Conservation (phyloP, 2,888 invertebrate species). For the Meliscaeva auricollis region DNA sequence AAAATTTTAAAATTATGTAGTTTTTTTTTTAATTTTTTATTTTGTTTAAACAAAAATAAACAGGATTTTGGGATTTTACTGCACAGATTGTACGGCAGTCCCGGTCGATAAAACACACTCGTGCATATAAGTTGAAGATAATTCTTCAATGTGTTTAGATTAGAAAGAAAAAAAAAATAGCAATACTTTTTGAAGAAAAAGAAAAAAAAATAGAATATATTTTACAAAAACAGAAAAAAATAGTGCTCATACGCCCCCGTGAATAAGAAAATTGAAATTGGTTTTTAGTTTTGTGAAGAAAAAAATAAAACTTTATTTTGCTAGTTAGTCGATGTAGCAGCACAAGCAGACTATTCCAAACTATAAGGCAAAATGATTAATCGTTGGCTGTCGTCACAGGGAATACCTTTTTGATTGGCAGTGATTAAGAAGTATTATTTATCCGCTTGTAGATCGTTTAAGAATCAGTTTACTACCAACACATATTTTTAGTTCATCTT, state of each 20-base stretch:
- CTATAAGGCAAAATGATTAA: conserved; percentile 11
- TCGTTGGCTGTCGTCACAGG: conserved; percentile 11
- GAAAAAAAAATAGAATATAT: too few relatives aligned
- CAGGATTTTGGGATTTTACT: conserved; percentile 58
- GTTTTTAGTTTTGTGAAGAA: conserved; percentile 9
- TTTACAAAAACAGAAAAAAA: conserved; percentile 4
- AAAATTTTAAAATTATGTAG: conserved; percentile 39
- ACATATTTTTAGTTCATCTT: neutral
- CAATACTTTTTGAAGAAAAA: neutral
- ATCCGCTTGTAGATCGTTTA: neutral
- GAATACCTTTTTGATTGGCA: conserved; percentile 30
- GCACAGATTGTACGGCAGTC: conserved; percentile 22
- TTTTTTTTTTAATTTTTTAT: conserved; percentile 32
- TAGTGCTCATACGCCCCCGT: conserved; percentile 43
- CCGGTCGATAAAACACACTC: neutral
- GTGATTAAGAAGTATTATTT: conserved; percentile 23
- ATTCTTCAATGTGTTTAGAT: conserved; percentile 29
- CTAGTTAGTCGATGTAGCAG: neutral
- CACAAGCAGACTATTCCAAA: neutral
- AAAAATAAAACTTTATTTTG: conserved; percentile 1
- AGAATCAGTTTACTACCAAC: conserved; percentile 2
- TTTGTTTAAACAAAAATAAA: conserved; percentile 65
- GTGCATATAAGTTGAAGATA: neutral
- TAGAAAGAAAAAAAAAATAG: conserved; percentile 5
- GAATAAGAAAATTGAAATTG: conserved; percentile 12